A percentile compares a stretch with the other conserved stretches of the same genome.
phyloP scores from a whole-genome alignment of 2,113 vertebrate genomes.

The Xenopus laevis region DNA sequence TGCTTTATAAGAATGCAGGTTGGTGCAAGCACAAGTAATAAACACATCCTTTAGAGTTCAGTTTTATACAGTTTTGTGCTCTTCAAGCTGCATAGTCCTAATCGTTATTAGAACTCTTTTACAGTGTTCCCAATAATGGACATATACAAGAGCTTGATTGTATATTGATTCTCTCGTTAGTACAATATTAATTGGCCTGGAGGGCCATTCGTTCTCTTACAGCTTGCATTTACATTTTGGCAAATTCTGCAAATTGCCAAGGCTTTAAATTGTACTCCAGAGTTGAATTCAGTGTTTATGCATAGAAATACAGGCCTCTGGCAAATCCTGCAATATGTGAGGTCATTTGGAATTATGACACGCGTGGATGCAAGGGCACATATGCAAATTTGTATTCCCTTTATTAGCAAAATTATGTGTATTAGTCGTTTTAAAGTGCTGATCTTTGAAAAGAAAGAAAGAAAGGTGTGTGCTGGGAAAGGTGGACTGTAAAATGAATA shows the following conservation, averaged over 20 bases:
- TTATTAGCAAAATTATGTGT: constrained; percentile 52
- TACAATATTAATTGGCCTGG: constrained; percentile 33
- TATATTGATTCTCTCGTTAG: constrained; percentile 25
- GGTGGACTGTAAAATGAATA: constrained; percentile 49
- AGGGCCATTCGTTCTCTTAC: constrained; percentile 24
- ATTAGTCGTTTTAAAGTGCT: constrained; percentile 46
- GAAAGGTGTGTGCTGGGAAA: constrained; percentile 11
- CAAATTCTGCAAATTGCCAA: constrained; percentile 32
- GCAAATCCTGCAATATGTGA: constrained; percentile 41
- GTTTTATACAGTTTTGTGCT: no score
- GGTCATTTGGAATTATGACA: constrained; percentile 14
- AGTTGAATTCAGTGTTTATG: constrained; percentile 47
- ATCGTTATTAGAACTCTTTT: no score
- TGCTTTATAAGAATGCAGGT: no score
- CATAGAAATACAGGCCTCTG: constrained; percentile 48
- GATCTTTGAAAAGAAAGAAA: constrained; percentile 21
- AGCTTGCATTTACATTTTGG: constrained; percentile 26
- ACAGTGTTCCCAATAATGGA: constrained; percentile 2
- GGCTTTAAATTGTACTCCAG: constrained; percentile 42
- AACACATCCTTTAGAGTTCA: no score
- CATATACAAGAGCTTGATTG: constrained; percentile 6
- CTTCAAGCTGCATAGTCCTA: no score
- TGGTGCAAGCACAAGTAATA: no score
- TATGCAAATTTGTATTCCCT: constrained; percentile 45
- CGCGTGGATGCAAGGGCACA: constrained; percentile 32